These are phyloP conservation scores for Caenorhabditis wallacei DNA, from an alignment of 2,888 invertebrate genomes.

Conservation along the genomic window DNA sequence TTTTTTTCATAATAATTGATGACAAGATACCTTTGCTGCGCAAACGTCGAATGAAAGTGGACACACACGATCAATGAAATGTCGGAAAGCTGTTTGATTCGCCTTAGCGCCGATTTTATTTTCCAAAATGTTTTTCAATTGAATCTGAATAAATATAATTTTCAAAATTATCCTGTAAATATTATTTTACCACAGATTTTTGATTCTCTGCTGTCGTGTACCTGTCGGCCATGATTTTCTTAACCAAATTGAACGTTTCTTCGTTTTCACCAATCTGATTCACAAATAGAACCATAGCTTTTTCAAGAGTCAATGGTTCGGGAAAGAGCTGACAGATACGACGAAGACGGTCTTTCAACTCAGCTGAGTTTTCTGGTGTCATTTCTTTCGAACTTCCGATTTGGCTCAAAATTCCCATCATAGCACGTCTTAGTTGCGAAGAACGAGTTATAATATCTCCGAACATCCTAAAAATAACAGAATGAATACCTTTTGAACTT, in stretches of 20 bases:
- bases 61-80: slow-evolving; percentile 48
- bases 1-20: background rate
- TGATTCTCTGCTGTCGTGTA: slow-evolving; percentile 41
- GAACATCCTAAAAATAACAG: slow-evolving; percentile 41
- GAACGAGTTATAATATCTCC: slow-evolving; percentile 53
- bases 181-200: slow-evolving; percentile 31
- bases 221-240: slow-evolving; percentile 53
- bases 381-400: background rate
- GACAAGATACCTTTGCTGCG: slow-evolving; percentile 33
- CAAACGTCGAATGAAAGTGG: slow-evolving; percentile 61
- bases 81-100: slow-evolving; percentile 5
- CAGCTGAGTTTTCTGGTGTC: slow-evolving; percentile 1
- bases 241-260: slow-evolving; percentile 42
- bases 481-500: background rate
- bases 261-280: slow-evolving; percentile 60
- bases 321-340: slow-evolving; percentile 51
- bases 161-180: background rate
- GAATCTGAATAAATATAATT: slow-evolving; percentile 12
- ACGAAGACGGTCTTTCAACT: slow-evolving; percentile 57
- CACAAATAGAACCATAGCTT: slow-evolving; percentile 49
- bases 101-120: slow-evolving; percentile 17
- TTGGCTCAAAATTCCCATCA: slow-evolving; percentile 42
- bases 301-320: slow-evolving; percentile 37
- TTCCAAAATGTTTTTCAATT: background rate
- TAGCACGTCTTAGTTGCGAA: slow-evolving; percentile 50